Base-by-base conservation (phyloP, 2,113 vertebrate species). In the Garra rufa region DNA sequence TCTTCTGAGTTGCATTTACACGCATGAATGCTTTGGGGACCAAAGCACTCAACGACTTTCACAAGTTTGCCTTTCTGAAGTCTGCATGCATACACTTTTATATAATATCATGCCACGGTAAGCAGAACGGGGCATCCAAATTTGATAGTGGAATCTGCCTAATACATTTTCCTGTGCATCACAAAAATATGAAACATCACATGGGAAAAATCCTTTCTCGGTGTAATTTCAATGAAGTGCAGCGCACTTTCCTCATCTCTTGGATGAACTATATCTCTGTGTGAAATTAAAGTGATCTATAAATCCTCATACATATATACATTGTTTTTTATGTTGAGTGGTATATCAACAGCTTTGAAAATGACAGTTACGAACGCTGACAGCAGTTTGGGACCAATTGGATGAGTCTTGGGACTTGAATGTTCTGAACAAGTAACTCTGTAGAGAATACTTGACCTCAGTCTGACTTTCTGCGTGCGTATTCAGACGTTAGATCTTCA, bases 201-300 rank as follows among this genome's bases (percentile, higher is more conserved):
- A 30, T 30, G 26, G 46, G 46, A 75, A 50, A 75, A 75, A 75
- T 52, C 15, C 73, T 75, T 15, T 50, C 46, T 73, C 14, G n/a
- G 34, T 19, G 14, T 52, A 75, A 75, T 75, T 75, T 52, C 44
- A 15, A 50, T 28, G 15, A 75, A 52, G 46, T 9, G 24, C 24
- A 50, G 26, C 1, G 1, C 8, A 75, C 46, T 75, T 75, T 50
- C 30, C 61, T 38, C 5, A 6, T 83, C 80, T 28, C 17, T 43
- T 71, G 30, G 69, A 41, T 28, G 14, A 55, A 81, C 59, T 44
- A 43, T 38, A 73, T 76, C 26, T 67, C 13, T 70, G 19, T 41
- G 28, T 67, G 76, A 81, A 87, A 84, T 84, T 76, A 84, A 46
- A 59, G 67, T 19, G 59, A 76, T 76, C 44, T 28, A 75, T 86